Evolutionary conservation across 1,140 invertebrate species (phyloP), one percentile per base, ranked within the genome.

Genomic region (Drosophila santomea): DNA sequence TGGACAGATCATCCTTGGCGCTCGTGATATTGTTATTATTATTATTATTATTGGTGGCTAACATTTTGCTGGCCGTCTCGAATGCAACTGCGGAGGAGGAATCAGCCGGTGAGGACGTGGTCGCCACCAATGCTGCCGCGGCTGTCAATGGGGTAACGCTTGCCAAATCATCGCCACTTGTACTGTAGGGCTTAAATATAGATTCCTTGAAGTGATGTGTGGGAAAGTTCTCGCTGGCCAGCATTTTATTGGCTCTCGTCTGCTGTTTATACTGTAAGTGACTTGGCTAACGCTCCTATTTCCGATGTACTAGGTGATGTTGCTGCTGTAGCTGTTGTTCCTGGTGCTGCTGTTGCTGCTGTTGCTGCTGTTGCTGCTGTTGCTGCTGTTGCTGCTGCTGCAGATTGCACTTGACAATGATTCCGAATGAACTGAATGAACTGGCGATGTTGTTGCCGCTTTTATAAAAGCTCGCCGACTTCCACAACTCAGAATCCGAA

Each of bases 171-270:
- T 85, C 79, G 54, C 43, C 72, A 43, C 32, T 61, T 39, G 68
- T 57, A 76, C 78, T 78, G 55, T 83, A 82, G 3, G 90, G 80
- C 82, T 88, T 91, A 91, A 84, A 91, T 91, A 91, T 91, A 91
- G 90, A 91, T 57, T 91, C 81, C 73, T 88, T 90, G 63, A 82
- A 91, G 74, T 74, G 88, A 72, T 91, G 80, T 61, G 77, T 69
- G 66, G 82, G 74, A 77, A 90, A 84, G 66, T 66, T 88, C 62
- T 91, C 73, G 63, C 90, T 91, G 76, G 90, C 90, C 73, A 91
- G 68, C 90, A 91, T 91, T 74, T 79, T 88, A 45, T 88, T 88
- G 83, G 81, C 77, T 75, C 55, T 69, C 50, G 64, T 23, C 57
- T 77, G 55, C 68, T 61, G 61, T 56, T 62, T 61, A 75, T 58